Evolutionary conservation across 2,113 vertebrate genomes (phyloP).

Genomic region (Archilochus colubris): DNA sequence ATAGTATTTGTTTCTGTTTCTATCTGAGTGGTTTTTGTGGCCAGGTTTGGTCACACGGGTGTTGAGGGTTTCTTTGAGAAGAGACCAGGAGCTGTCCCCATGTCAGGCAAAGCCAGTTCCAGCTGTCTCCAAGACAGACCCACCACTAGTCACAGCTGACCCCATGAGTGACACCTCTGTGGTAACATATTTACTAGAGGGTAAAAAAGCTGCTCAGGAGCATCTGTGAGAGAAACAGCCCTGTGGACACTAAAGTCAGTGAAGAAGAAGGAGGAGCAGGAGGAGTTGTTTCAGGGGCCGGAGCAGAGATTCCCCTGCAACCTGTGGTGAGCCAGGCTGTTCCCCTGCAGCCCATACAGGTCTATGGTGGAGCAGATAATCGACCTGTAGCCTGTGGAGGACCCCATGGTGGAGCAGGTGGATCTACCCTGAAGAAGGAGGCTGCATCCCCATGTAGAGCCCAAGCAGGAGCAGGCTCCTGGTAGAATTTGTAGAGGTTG

Average conservation of each 20-base stretch:
- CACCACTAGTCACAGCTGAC: fast-evolving
- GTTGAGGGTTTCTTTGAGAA: neutral
- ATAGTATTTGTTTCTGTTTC: neutral
- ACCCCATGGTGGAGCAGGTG: neutral
- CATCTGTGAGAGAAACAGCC: neutral
- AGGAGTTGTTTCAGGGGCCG: neutral
- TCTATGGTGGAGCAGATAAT: neutral
- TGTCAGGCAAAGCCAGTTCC: neutral
- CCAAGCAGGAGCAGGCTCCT: neutral
- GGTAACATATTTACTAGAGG: neutral
- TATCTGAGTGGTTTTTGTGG: neutral
- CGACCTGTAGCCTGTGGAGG: neutral
- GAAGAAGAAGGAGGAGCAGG: neutral
- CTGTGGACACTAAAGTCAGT: neutral
- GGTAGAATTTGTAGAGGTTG: neutral
- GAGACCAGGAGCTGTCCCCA: neutral
- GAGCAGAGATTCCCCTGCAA: neutral
- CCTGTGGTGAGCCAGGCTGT: neutral
- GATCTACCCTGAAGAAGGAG: neutral
- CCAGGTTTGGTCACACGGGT: neutral
- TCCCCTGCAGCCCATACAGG: neutral
- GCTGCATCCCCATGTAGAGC: neutral
- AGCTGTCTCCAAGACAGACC: neutral
- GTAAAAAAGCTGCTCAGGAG: fast-evolving
- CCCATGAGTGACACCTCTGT: neutral